phyloP scores from a whole-genome alignment of 2,113 vertebrate genomes.

The Aplodontia rufa region DNA sequence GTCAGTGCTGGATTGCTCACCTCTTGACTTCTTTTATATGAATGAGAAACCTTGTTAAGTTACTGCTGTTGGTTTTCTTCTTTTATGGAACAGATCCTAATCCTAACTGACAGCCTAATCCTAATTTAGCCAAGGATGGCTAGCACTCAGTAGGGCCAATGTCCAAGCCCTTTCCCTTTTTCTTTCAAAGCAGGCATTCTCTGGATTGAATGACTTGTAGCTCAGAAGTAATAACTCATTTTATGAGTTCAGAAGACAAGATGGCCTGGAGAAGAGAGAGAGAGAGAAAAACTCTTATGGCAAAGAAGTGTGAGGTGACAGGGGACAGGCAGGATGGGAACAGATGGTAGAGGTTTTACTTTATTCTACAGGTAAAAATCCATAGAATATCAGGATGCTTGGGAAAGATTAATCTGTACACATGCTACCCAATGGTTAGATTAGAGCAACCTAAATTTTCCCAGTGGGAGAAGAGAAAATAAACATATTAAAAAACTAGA shows the following conservation, averaged over 20 bases:
- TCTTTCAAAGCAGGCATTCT: too few species aligned
- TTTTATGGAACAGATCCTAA: background rate
- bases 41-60: background rate
- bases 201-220: background rate
- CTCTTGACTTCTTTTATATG: background rate
- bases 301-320: background rate
- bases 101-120: background rate
- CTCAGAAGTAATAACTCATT: background rate
- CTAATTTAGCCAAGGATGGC: background rate
- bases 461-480: conserved; percentile 22
- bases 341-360: background rate
- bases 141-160: background rate
- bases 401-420: background rate
- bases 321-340: background rate
- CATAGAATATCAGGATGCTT: background rate
- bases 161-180: background rate
- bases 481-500: background rate
- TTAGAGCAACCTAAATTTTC: background rate
- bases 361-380: background rate
- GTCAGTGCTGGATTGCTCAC: background rate
- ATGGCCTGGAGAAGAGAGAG: background rate
- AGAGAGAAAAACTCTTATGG: background rate
- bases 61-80: background rate
- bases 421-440: background rate
- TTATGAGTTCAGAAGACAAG: background rate